Base-by-base conservation (phyloP, 2,113 vertebrate species). In the Tupaia chinensis region DNA sequence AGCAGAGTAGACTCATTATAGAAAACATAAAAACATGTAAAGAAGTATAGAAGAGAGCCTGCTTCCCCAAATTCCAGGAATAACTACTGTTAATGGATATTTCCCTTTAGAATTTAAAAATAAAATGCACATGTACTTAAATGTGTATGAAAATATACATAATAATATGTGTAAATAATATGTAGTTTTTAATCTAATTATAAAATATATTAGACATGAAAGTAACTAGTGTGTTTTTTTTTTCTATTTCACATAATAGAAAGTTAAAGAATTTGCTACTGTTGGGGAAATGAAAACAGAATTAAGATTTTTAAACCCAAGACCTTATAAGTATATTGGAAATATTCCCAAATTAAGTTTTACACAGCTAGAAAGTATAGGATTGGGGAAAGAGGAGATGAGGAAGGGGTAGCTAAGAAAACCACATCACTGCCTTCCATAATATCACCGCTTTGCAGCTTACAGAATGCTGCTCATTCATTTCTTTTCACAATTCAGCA, bases 251-350 rank as follows among this genome's bases (percentile, higher is more conserved):
- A 72, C 63, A 58, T 25, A 66, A 79, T 32, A 86, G 44, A 83
- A 74, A 96, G 63, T 54, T 20, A 82, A 86, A 89, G 7, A 58
- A 20, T 78, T 63, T 78, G n/a, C 15, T 77, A 65, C 3, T 58
- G 5, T 89, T 27, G 81, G 53, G 11, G 84, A 91, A 70, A 44
- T 66, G 84, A 93, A 77, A 87, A 53, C 61, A 93, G 76, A 83
- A 69, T 93, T 32, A 69, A 14, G 23, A 90, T 63, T 83, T 87
- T 65, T 23, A 92, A 66, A 68, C 72, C 54, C 29, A 83, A 74
- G n/a, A 44, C 27, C n/a, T 20, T 63, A 90, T 16, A 73, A 22
- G 22, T 83, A 87, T 9, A 73, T n/a, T n/a, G 25, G 73, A 93
- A n/a, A 72, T 17, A 68, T 10, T 68, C 65, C 29, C 61, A 85